These are phyloP conservation scores for Ephestia elutella DNA, from an alignment of 1,140 invertebrate genomes.

Conservation along the genomic window DNA sequence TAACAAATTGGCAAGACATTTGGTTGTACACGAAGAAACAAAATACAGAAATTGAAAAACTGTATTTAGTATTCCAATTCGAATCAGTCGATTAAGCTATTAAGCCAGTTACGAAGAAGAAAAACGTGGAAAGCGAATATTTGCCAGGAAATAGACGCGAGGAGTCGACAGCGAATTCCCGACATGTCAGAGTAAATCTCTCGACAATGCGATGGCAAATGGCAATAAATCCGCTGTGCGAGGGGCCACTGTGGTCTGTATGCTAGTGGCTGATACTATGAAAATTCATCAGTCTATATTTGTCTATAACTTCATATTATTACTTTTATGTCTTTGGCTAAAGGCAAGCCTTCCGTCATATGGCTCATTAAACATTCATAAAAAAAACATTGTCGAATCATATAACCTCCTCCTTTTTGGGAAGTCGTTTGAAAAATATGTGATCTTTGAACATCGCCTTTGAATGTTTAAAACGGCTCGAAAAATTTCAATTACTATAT, in stretches of 20 bases:
- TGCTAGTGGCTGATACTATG: constrained; percentile 47
- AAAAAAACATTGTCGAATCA: no score
- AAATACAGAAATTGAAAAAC: not conserved
- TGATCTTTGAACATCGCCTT: no score
- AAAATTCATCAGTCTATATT: no score
- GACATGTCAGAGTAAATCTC: constrained; percentile 67
- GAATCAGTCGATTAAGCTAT: not conserved
- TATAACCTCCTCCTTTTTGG: no score
- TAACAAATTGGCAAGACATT: no score
- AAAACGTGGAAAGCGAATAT: constrained; percentile 33
- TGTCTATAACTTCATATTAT: no score
- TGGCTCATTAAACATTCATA: no score
- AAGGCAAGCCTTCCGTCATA: no score
- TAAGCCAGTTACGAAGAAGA: constrained; percentile 23
- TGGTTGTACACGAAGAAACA: not conserved
- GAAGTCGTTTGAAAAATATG: no score
- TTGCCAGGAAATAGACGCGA: constrained; percentile 40
- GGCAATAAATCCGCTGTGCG: constrained; percentile 62
- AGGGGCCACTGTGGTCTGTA: constrained; percentile 45
- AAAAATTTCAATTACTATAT: no score
- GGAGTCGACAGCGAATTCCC: constrained; percentile 64
- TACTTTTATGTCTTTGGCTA: no score
- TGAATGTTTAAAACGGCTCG: no score
- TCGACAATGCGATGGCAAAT: constrained; percentile 57
- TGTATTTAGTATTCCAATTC: not conserved